These are phyloP conservation scores for Macropis europaea DNA, from an alignment of 2,888 invertebrate species.

Conservation along the genomic window DNA sequence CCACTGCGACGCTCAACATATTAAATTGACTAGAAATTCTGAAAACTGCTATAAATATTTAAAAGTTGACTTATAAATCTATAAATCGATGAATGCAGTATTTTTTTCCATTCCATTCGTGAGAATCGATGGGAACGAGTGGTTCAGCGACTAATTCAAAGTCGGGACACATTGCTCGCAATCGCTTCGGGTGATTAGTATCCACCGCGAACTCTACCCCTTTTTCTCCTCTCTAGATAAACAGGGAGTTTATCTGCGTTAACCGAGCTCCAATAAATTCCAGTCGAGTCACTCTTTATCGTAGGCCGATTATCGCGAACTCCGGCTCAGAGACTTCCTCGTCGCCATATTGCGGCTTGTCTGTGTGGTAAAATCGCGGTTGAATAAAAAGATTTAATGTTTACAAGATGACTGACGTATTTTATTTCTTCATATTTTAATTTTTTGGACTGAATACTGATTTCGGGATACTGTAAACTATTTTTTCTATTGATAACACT, in stretches of 20 bases:
- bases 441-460: background rate
- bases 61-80: too few species aligned
- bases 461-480: too few species aligned
- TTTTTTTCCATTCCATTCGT: too few species aligned
- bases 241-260: constrained; percentile 36
- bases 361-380: background rate
- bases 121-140: too few species aligned
- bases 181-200: constrained; percentile 35
- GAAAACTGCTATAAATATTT: too few species aligned
- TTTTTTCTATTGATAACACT: too few species aligned
- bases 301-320: constrained; percentile 51
- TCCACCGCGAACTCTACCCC: constrained; percentile 3
- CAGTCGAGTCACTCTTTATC: constrained; percentile 51
- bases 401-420: background rate
- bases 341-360: constrained; percentile 11
- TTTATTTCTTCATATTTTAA: too few species aligned
- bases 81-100: too few species aligned
- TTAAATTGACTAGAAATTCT: too few species aligned
- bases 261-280: constrained; percentile 46
- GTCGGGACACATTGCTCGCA: too few species aligned
- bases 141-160: too few species aligned
- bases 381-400: constrained; percentile 34
- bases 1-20: too few species aligned
- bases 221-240: constrained; percentile 24
- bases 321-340: constrained; percentile 34